Evolutionary conservation across 2,797 vertebrate species (phyloP).

Genomic region (Eutrigla gurnardus): DNA sequence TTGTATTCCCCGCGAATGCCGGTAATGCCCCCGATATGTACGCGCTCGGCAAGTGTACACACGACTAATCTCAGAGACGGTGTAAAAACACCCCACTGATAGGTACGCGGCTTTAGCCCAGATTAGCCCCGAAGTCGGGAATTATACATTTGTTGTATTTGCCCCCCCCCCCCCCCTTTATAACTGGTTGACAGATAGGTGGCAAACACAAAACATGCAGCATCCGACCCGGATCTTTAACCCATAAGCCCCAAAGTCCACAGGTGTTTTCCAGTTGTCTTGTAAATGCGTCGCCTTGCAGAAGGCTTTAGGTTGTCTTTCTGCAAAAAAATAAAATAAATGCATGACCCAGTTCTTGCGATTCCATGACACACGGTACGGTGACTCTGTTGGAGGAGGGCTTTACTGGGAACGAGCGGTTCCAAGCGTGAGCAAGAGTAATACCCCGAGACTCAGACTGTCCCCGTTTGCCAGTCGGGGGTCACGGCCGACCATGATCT

Average conservation of each 20-base stretch:
- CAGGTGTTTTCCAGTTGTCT: conserved; percentile 57
- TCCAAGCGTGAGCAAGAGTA: conserved; percentile 41
- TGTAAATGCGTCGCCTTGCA: conserved; percentile 31
- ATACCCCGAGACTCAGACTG: conserved; percentile 45
- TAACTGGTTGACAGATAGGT: conserved; percentile 56
- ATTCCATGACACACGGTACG: conserved; percentile 9
- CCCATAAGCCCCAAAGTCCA: conserved; percentile 34
- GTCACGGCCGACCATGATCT: conserved; percentile 66
- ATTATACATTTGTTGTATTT: conserved; percentile 68
- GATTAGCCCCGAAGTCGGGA: conserved; percentile 65
- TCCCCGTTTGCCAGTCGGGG: conserved; percentile 50
- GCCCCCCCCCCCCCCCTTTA: conserved; percentile 11
- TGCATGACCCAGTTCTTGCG: conserved; percentile 44
- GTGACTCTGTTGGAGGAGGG: conserved; percentile 19
- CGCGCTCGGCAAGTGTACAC: conserved; percentile 65
- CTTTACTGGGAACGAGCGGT: conserved; percentile 19
- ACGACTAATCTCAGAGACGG: conserved; percentile 67
- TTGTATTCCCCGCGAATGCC: conserved; percentile 72
- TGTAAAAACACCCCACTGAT: conserved; percentile 67
- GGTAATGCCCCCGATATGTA: conserved; percentile 63
- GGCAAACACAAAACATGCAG: conserved; percentile 48
- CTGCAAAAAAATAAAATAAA: conserved; percentile 9
- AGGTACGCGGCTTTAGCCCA: conserved; percentile 59
- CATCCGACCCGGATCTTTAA: conserved; percentile 36
- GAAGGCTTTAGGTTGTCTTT: conserved; percentile 29